Percentiles rank a stretch among this genome's conserved stretches.
Conservation (phyloP, 2,113 vertebrate genomes). For the Abramis brama region DNA sequence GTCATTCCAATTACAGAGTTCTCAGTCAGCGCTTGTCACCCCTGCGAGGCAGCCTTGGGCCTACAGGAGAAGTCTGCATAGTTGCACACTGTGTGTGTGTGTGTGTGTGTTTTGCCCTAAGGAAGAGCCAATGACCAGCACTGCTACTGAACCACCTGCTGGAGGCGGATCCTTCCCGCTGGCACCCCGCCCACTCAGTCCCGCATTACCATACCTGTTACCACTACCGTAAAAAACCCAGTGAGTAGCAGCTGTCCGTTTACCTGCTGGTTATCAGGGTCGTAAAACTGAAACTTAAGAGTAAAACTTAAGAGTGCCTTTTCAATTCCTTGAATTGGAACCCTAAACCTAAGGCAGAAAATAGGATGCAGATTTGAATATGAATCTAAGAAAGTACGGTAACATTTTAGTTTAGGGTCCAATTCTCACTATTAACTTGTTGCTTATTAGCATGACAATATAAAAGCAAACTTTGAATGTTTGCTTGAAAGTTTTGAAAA, state of each 20-base stretch:
- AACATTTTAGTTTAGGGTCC: no score
- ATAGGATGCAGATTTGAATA: not conserved
- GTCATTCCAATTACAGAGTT: slow-evolving; percentile 66
- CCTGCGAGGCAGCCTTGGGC: slow-evolving; percentile 52
- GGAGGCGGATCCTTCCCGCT: slow-evolving; percentile 27
- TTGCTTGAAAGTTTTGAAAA: not conserved
- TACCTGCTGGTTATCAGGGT: not conserved
- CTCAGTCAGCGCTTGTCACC: slow-evolving; percentile 57
- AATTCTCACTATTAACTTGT: no score
- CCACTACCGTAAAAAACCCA: not conserved
- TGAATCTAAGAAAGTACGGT: no score
- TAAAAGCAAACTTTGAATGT: not conserved
- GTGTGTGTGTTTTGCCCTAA: slow-evolving; percentile 37
- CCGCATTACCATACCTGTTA: slow-evolving; percentile 49
- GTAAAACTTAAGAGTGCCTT: no score
- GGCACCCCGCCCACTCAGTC: slow-evolving; percentile 26
- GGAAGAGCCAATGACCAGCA: slow-evolving; percentile 14
- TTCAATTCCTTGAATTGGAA: not conserved
- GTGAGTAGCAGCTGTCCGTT: not conserved
- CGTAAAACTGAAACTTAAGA: not conserved
- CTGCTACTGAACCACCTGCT: slow-evolving; percentile 33
- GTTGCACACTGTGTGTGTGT: slow-evolving; percentile 29
- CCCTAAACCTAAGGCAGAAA: no score
- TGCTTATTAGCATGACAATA: no score
- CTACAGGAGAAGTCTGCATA: slow-evolving; percentile 43